Conservation (phyloP, 2,888 invertebrate species). For the Protophormia terraenovae region DNA sequence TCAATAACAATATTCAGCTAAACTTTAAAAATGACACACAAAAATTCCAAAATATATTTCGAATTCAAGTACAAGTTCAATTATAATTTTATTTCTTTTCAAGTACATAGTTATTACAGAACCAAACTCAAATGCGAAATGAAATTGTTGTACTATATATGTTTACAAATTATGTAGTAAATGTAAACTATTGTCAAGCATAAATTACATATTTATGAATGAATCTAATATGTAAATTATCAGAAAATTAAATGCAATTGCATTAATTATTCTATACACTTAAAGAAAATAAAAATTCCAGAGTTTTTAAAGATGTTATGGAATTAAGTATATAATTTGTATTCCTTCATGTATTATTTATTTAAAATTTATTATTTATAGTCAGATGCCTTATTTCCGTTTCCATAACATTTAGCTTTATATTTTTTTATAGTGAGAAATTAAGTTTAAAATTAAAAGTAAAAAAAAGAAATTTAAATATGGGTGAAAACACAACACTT, state of each 20-base stretch:
- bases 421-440: no score
- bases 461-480: no score
- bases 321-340: no score
- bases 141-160: neutral
- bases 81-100: slow-evolving; percentile 37
- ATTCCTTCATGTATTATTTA: no score
- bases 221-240: neutral
- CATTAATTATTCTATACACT: neutral
- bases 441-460: no score
- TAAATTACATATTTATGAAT: slow-evolving; percentile 17
- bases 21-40: neutral
- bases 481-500: no score
- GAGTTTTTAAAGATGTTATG: no score
- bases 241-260: neutral
- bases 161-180: slow-evolving; percentile 9
- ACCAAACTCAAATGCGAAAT: neutral
- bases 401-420: no score
- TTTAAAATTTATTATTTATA: no score
- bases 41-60: neutral
- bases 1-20: neutral
- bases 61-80: slow-evolving; percentile 63
- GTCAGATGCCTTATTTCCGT: no score
- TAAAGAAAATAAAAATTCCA: no score
- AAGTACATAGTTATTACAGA: slow-evolving; percentile 34
- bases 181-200: slow-evolving; percentile 16